Evolutionary conservation across 1,140 invertebrate species (phyloP).

Genomic region (Mamestra configurata): DNA sequence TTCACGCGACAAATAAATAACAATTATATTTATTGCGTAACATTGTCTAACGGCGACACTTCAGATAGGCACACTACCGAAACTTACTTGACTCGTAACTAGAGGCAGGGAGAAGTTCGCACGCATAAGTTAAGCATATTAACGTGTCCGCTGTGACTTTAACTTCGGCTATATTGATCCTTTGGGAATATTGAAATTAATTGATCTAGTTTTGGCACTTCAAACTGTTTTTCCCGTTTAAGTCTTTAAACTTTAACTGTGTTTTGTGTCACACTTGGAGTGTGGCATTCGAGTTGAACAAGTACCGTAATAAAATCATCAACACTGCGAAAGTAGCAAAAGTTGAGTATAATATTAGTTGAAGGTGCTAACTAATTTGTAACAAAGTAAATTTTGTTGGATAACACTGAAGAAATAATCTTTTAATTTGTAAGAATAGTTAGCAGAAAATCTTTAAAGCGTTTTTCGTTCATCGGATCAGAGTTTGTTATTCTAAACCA

Average conservation of each 20-base stretch:
- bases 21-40: constrained; percentile 65
- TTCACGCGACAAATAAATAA: constrained; percentile 70
- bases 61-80: constrained; percentile 56
- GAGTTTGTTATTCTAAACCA: constrained; percentile 60
- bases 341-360: constrained; percentile 19
- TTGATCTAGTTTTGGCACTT: constrained; percentile 62
- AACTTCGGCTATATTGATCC: constrained; percentile 71
- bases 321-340: constrained; percentile 11
- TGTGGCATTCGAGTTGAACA: background rate
- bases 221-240: constrained; percentile 39
- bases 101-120: constrained; percentile 70
- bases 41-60: constrained; percentile 56
- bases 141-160: constrained; percentile 69
- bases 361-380: constrained; percentile 28
- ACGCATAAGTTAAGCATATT: constrained; percentile 78
- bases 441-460: constrained; percentile 43
- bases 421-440: constrained; percentile 39
- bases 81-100: constrained; percentile 69
- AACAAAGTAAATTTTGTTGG: constrained; percentile 15
- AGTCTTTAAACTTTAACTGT: constrained; percentile 30
- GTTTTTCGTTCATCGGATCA: constrained; percentile 56
- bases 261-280: background rate
- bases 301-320: constrained; percentile 15
- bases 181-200: constrained; percentile 67
- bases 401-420: constrained; percentile 25